Conservation (phyloP, 2,888 invertebrate species). For the Terebella lapidaria region DNA sequence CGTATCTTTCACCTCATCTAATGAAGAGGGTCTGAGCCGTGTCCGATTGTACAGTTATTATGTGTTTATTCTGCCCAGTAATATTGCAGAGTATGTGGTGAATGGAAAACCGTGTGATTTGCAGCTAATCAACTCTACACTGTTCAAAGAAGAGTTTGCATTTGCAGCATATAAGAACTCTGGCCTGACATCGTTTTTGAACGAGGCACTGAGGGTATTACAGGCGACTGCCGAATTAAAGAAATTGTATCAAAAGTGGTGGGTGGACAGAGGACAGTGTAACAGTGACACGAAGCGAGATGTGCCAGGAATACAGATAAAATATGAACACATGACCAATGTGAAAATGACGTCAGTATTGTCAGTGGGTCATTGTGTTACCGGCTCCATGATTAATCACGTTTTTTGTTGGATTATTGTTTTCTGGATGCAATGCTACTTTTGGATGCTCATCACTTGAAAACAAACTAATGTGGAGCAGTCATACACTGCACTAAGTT, state of each 20-base stretch:
- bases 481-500: no score
- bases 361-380: no score
- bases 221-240: constrained; percentile 6
- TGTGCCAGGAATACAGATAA: no score
- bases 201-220: constrained; percentile 6
- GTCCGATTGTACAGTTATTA: constrained; percentile 6
- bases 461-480: no score
- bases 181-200: constrained; percentile 4
- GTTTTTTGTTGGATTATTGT: no score
- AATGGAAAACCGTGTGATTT: constrained; percentile 12
- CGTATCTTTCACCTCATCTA: constrained; percentile 6
- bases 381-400: no score
- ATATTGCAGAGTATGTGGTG: constrained; percentile 13
- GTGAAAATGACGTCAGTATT: no score
- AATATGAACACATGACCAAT: no score
- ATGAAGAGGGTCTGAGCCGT: constrained; percentile 12
- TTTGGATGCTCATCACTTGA: no score
- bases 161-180: constrained; percentile 11
- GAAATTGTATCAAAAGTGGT: constrained; percentile 13
- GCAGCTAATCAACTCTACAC: constrained; percentile 2
- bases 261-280: constrained; percentile 10
- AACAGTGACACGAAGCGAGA: neutral
- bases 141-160: constrained; percentile 10
- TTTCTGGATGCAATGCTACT: no score
- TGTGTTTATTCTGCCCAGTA: constrained; percentile 12